Evolutionary conservation across 2,888 invertebrate genomes (phyloP).

Genomic region (Tridacna crocea): DNA sequence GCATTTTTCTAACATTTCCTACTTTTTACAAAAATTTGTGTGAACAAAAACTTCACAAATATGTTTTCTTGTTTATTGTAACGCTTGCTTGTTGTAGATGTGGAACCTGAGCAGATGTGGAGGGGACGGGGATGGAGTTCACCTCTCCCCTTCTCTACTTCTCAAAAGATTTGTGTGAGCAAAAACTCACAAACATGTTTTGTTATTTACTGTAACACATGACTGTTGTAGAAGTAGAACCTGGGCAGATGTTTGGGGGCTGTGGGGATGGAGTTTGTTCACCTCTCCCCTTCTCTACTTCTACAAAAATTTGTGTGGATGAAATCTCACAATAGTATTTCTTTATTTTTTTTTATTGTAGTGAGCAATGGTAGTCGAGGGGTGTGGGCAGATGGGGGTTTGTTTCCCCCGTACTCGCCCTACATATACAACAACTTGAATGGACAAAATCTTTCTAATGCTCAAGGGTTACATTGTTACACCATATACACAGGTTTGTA

Average conservation of each 20-base stretch:
- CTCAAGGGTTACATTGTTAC: slow-evolving; percentile 46
- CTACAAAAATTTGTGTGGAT: not conserved
- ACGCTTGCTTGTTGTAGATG: too few relatives aligned
- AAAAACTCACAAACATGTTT: not conserved
- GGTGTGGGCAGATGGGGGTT: slow-evolving; percentile 41
- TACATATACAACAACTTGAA: slow-evolving; percentile 38
- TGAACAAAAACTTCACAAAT: too few relatives aligned
- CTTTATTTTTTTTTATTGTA: not conserved
- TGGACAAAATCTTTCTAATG: slow-evolving; percentile 33
- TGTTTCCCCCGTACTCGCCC: not conserved
- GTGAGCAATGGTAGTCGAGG: slow-evolving; percentile 19
- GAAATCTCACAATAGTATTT: not conserved
- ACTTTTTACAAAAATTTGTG: too few relatives aligned
- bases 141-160: not conserved
- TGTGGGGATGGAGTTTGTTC: not conserved
- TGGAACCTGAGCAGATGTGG: too few relatives aligned
- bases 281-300: not conserved
- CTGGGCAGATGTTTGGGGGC: not conserved
- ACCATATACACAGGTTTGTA: slow-evolving; percentile 53
- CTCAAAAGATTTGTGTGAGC: not conserved
- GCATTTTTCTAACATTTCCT: too few relatives aligned
- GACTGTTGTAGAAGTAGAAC: too few relatives aligned
- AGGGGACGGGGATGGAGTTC: not conserved
- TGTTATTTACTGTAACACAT: not conserved
- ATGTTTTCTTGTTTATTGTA: too few relatives aligned